phyloP scores from a whole-genome alignment of 2,113 vertebrate species.

The Epinephelus moara region DNA sequence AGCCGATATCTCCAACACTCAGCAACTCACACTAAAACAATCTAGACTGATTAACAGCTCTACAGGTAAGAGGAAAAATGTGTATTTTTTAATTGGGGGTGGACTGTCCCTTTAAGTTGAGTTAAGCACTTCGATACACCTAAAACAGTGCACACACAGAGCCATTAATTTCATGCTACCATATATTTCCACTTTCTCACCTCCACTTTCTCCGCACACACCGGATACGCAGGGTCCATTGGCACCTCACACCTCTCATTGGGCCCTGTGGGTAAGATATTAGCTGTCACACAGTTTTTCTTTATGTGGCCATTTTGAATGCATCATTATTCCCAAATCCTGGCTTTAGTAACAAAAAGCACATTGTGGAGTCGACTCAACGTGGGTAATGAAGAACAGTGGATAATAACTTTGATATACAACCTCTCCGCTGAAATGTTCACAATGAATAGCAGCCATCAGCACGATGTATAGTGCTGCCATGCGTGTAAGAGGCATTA shows the following conservation, averaged over 20 bases:
- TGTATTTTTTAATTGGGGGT: too few species aligned
- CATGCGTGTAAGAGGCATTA: slow-evolving; percentile 52
- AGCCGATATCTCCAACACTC: too few species aligned
- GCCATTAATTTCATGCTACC: not conserved
- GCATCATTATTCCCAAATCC: slow-evolving; percentile 43
- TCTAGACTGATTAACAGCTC: too few species aligned
- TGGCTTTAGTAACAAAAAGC: slow-evolving; percentile 29
- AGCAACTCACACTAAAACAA: too few species aligned
- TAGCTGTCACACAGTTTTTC: slow-evolving; percentile 28
- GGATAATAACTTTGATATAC: slow-evolving; percentile 62
- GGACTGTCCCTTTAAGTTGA: not conserved
- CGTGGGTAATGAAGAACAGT: slow-evolving; percentile 49
- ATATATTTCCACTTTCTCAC: slow-evolving; percentile 64
- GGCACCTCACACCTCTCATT: slow-evolving; percentile 75
- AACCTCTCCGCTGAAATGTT: slow-evolving; percentile 39
- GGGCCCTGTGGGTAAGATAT: slow-evolving; percentile 57
- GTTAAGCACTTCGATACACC: not conserved
- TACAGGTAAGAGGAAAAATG: too few species aligned
- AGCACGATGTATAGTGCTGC: slow-evolving; percentile 38
- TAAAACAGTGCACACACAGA: not conserved
- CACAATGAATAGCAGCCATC: slow-evolving; percentile 52
- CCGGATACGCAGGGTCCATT: slow-evolving; percentile 73
- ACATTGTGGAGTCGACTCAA: slow-evolving; percentile 37
- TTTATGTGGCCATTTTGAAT: slow-evolving; percentile 37
- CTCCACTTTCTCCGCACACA: slow-evolving; percentile 81